A percentile compares a stretch with the other conserved stretches of the same genome.
These are phyloP conservation scores for Sinocyclocheilus anshuiensis DNA, from an alignment of 2,113 vertebrate species.

Conservation along the genomic window DNA sequence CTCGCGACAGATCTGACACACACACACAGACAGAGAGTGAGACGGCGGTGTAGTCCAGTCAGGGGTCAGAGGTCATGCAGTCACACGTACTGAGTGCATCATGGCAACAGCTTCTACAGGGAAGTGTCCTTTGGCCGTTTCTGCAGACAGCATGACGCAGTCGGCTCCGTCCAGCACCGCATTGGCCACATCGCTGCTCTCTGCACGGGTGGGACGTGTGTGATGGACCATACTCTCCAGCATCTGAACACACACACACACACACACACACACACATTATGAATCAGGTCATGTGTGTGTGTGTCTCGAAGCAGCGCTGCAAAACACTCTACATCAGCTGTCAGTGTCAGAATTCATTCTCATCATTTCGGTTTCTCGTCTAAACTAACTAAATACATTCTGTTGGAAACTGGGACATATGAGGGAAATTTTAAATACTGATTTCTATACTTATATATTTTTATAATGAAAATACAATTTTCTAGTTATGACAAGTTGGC, in stretches of 20 bases:
- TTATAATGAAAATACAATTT: too few species aligned
- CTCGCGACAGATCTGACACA: conserved; percentile 84
- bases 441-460: too few species aligned
- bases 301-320: not conserved
- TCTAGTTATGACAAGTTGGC: too few species aligned
- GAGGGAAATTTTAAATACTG: too few species aligned
- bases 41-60: not conserved
- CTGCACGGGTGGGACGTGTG: conserved; percentile 84
- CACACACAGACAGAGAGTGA: not conserved
- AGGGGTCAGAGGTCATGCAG: conserved; percentile 25
- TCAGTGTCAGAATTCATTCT: not conserved
- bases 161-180: conserved; percentile 89
- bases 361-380: not conserved
- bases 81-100: conserved; percentile 83
- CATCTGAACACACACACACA: conserved; percentile 75
- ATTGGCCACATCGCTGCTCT: conserved; percentile 89
- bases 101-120: conserved; percentile 85
- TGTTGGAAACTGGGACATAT: too few species aligned
- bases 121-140: conserved; percentile 86
- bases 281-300: not conserved
- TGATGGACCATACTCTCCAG: conserved; percentile 88
- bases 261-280: too few species aligned
- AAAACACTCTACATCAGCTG: not conserved
- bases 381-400: not conserved
- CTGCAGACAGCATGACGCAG: conserved; percentile 90